These are phyloP conservation scores for Horisme vitalbata DNA, from an alignment of 2,888 invertebrate species.

Conservation along the genomic window DNA sequence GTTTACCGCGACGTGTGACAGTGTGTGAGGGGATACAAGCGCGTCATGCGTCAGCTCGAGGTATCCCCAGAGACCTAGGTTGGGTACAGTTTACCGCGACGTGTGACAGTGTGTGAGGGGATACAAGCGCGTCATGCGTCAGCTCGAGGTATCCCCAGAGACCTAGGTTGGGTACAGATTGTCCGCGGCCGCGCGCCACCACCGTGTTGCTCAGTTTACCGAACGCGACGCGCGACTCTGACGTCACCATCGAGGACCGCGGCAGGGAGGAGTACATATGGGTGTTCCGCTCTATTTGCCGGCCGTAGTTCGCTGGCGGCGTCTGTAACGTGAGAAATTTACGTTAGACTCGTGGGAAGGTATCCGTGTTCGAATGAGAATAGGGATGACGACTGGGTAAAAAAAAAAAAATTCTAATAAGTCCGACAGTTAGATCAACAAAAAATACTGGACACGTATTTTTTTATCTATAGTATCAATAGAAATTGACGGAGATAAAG, in stretches of 20 bases:
- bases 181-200: slow-evolving; percentile 83
- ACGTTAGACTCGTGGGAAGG: not conserved
- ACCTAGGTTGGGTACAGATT: slow-evolving; percentile 97
- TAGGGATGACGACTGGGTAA: too few relatives aligned
- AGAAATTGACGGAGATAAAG: too few relatives aligned
- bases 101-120: slow-evolving; percentile 55
- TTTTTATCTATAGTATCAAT: too few relatives aligned
- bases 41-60: slow-evolving; percentile 82
- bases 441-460: too few relatives aligned
- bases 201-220: slow-evolving; percentile 82
- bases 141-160: slow-evolving; percentile 43
- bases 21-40: slow-evolving; percentile 90
- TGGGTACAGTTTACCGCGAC: too few relatives aligned
- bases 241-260: slow-evolving; percentile 83
- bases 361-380: too few relatives aligned
- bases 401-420: too few relatives aligned
- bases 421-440: too few relatives aligned
- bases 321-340: slow-evolving; percentile 78
- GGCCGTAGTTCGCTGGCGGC: slow-evolving; percentile 88
- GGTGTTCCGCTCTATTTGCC: slow-evolving; percentile 87
- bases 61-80: too few relatives aligned
- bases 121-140: slow-evolving; percentile 18
- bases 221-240: slow-evolving; percentile 87
- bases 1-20: slow-evolving; percentile 75
- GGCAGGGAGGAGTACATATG: slow-evolving; percentile 90